Evolutionary conservation across 2,113 vertebrate species (phyloP).

Genomic region (Pelobates fuscus): DNA sequence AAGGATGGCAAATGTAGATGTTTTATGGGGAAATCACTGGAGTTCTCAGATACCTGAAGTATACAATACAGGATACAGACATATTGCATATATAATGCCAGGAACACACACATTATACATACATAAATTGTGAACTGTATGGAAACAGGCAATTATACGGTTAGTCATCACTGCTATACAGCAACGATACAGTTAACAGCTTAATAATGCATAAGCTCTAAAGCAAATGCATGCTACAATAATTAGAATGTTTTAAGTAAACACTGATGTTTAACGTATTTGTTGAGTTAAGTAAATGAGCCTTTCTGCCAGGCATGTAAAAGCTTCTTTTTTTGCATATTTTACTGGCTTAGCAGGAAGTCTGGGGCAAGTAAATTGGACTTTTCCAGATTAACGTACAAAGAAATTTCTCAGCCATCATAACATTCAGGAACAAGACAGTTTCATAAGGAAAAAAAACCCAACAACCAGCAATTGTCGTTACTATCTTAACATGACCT

Average conservation of each 20-base stretch:
- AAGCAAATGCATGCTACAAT: background rate
- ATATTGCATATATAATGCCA: no score
- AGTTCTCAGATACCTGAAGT: no score
- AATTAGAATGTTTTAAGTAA: conserved; percentile 23
- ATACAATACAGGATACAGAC: no score
- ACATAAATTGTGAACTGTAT: no score
- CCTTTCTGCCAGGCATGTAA: conserved; percentile 33
- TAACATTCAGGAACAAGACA: background rate
- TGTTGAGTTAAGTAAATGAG: conserved; percentile 45
- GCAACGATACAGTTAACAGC: conserved; percentile 27
- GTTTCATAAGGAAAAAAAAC: background rate
- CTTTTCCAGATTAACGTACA: background rate
- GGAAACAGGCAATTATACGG: no score
- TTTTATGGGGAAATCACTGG: no score
- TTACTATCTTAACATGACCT: background rate
- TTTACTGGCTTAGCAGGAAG: conserved; percentile 12
- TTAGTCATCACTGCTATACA: no score
- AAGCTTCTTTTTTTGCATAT: conserved; percentile 42
- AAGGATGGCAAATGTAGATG: no score
- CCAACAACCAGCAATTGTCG: background rate
- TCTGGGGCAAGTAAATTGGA: background rate
- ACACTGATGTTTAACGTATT: conserved; percentile 7
- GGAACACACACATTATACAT: no score
- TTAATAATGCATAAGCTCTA: background rate
- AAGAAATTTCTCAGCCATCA: background rate